A percentile compares a stretch with the other conserved stretches of the same genome.
These are phyloP conservation scores for Oophaga sylvatica DNA, from an alignment of 2,797 vertebrate species.

Conservation along the genomic window DNA sequence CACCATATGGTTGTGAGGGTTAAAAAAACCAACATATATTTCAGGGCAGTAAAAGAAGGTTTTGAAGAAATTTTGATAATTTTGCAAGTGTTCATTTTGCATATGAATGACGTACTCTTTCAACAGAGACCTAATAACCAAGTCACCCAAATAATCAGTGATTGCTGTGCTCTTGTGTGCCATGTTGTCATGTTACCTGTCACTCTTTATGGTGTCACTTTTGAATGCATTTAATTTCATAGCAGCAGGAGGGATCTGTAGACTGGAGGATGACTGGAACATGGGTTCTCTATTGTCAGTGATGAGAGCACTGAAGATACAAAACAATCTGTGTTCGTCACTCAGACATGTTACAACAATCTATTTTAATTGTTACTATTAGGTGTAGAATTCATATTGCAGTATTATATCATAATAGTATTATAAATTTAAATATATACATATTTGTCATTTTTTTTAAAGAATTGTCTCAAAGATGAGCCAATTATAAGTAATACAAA, in stretches of 20 bases:
- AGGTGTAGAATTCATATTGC: no score
- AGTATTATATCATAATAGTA: background rate
- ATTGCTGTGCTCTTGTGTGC: slow-evolving; percentile 14
- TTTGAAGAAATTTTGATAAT: background rate
- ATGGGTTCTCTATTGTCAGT: slow-evolving; percentile 37
- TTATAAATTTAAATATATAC: background rate
- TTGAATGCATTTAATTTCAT: slow-evolving; percentile 34
- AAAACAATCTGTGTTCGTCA: slow-evolving; percentile 10
- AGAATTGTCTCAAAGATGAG: no score
- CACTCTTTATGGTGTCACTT: slow-evolving; percentile 51
- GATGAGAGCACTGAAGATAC: slow-evolving; percentile 12
- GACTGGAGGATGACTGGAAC: slow-evolving; percentile 20
- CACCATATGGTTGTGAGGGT: background rate
- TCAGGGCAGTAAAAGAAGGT: background rate
- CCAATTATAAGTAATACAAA: no score
- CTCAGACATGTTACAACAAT: slow-evolving; percentile 7
- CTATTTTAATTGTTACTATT: background rate
- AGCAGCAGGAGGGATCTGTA: slow-evolving; percentile 57
- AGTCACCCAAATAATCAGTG: background rate
- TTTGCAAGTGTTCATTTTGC: background rate
- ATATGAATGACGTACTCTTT: background rate
- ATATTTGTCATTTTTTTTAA: no score
- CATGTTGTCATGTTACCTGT: slow-evolving; percentile 42
- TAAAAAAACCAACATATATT: background rate
- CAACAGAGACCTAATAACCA: background rate